Evolutionary conservation across 2,113 vertebrate species (phyloP), one percentile per base, ranked within the genome.

Genomic region (Cavia porcellus): DNA sequence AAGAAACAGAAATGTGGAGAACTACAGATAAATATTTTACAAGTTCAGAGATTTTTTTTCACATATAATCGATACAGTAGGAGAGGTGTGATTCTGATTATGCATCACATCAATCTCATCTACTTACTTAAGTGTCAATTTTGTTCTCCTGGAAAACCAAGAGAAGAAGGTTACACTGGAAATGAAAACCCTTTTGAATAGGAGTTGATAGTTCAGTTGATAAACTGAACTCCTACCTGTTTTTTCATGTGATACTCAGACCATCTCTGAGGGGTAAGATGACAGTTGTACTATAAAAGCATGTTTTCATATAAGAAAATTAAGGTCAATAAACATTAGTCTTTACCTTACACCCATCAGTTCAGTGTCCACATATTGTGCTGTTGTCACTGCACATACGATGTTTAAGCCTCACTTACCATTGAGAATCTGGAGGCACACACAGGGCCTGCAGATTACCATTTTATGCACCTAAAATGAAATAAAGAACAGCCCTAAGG

Each of bases 121-220:
- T 90, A 85, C 24, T 95, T 90, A 85, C 87, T 96, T 84, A 82
- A 84, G 52, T 75, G 11, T 85, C 64, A 87, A 38, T 32, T 42
- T 89, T 90, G 47, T 92, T 93, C 22, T 72, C 19, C 64, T 90
- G 11, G 70, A 96, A 96, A 96, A 81, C 20, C 84, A 68, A 70
- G 72, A 90, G 61, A 86, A 30, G 42, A 85, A 91, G 92, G 30
- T 90, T 72, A 79, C 96, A 45, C n/a, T 88, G n/a, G 66, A 79
- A 90, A 70, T 72, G 86, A 95, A 80, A 85, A 61, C 25, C 13
- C 22, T 32, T 82, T 94, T 89, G 42, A 90, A 52, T 55, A 90
- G 64, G 25, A 82, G 85, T 92, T 89, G 90, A n/a, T 57, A 70
- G 20, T 66, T 38, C 38, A 38, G 38, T 38, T 38, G 82, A 82